These are phyloP conservation scores for Valencia hispanica DNA, from an alignment of 2,797 vertebrate species.

Conservation along the genomic window DNA sequence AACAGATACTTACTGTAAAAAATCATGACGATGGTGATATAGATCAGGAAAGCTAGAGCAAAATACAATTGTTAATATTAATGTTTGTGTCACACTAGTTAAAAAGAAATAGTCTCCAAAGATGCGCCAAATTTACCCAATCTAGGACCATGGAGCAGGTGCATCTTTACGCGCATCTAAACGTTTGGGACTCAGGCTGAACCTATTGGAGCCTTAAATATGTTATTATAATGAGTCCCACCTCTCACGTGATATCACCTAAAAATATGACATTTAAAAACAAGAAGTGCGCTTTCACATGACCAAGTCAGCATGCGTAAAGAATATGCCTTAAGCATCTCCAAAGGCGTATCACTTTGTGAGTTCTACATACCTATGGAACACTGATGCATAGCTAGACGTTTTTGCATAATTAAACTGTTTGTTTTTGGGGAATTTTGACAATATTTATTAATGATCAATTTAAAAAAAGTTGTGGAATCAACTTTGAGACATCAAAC, in stretches of 20 bases:
- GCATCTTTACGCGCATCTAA: background rate
- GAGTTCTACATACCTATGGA: no score
- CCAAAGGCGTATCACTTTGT: background rate
- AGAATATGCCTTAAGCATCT: background rate
- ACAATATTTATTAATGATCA: background rate
- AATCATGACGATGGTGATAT: background rate
- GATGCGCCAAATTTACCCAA: background rate
- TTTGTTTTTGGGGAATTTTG: background rate
- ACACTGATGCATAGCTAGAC: no score
- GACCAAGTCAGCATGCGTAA: background rate
- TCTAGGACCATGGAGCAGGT: background rate
- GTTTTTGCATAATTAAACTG: no score
- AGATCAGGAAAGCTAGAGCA: background rate
- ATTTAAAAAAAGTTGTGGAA: background rate
- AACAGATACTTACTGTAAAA: background rate
- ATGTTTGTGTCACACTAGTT: background rate
- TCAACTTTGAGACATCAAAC: background rate
- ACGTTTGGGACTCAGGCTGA: background rate
- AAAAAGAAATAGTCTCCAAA: background rate
- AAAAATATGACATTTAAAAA: background rate
- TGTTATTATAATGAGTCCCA: background rate
- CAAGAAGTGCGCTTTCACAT: background rate
- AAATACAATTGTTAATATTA: background rate
- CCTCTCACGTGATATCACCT: background rate
- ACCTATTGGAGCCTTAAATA: background rate